These are phyloP conservation scores for Petroica traversi DNA, from an alignment of 2,113 vertebrate genomes.

Conservation along the genomic window DNA sequence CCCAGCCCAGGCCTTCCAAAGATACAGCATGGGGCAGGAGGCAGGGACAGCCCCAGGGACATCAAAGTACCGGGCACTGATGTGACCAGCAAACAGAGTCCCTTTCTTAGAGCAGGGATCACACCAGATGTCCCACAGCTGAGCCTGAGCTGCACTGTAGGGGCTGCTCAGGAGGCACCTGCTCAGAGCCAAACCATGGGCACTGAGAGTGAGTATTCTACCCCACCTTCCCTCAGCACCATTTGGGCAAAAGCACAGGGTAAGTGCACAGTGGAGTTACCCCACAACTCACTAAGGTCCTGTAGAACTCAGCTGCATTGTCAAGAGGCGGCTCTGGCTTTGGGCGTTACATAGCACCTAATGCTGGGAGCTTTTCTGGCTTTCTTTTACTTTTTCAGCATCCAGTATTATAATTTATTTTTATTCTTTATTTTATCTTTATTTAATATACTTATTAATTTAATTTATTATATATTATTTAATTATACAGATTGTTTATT, in stretches of 20 bases:
- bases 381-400: neutral
- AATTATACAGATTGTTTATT: neutral
- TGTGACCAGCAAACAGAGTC: neutral
- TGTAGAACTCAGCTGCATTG: neutral
- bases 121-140: neutral
- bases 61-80: neutral
- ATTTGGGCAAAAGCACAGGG: neutral
- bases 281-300: neutral
- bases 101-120: neutral
- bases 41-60: neutral
- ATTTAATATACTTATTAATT: neutral
- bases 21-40: rapidly evolving
- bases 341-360: neutral
- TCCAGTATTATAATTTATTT: neutral
- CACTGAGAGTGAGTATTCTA: rapidly evolving
- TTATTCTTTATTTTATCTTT: neutral
- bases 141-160: neutral
- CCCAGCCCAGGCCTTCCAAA: neutral
- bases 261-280: neutral
- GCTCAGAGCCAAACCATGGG: neutral
- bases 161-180: neutral
- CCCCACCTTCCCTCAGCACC: neutral
- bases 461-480: neutral
- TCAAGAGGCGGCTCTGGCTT: neutral
- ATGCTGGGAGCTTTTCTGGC: neutral